These are phyloP conservation scores for Temnothorax unifasciatus DNA, from an alignment of 2,888 invertebrate species.

Conservation along the genomic window DNA sequence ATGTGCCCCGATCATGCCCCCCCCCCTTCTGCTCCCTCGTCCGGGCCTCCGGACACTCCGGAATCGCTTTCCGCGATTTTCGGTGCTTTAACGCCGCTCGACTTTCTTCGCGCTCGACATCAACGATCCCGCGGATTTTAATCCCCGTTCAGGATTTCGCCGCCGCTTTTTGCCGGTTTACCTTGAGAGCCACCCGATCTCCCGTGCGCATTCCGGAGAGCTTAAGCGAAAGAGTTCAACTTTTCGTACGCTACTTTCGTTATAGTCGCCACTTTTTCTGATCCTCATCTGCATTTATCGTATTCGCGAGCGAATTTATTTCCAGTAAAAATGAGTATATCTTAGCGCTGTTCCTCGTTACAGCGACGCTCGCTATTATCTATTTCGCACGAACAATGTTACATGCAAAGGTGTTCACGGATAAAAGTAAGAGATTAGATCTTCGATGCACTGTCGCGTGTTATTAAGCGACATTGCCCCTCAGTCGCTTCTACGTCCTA, in stretches of 20 bases:
- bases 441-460: slow-evolving; percentile 8
- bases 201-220: background rate
- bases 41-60: background rate
- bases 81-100: slow-evolving; percentile 26
- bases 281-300: slow-evolving; percentile 21
- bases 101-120: slow-evolving; percentile 39
- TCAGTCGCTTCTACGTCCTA: background rate
- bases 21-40: background rate
- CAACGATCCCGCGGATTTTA: slow-evolving; percentile 29
- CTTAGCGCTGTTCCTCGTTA: background rate
- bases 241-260: slow-evolving; percentile 19
- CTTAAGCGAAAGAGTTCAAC: slow-evolving; percentile 40
- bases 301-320: slow-evolving; percentile 5
- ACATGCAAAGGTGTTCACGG: background rate
- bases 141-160: slow-evolving; percentile 43
- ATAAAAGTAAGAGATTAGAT: slow-evolving; percentile 23
- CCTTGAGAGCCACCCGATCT: slow-evolving; percentile 29
- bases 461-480: background rate
- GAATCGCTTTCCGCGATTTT: slow-evolving; percentile 42
- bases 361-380: background rate
- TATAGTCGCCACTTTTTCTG: background rate
- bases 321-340: background rate
- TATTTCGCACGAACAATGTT: background rate
- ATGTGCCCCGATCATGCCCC: slow-evolving; percentile 10
- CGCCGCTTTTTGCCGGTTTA: slow-evolving; percentile 33